Percentiles rank a stretch among this genome's conserved stretches.
phyloP scores from a whole-genome alignment of 2,113 vertebrate genomes.

The Ranitomeya imitator region DNA sequence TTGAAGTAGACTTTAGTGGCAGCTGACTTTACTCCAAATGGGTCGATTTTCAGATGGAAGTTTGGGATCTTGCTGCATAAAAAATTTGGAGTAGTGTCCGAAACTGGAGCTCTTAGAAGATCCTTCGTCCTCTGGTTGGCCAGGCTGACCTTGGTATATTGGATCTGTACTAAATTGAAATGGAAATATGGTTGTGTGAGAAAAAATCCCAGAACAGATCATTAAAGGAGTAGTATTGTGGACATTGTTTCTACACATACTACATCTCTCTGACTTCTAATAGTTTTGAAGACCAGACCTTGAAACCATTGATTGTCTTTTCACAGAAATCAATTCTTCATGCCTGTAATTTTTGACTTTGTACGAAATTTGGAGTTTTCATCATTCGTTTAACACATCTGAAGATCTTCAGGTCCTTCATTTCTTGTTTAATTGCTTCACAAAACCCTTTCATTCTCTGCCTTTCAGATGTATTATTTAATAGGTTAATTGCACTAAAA shows the following conservation, averaged over 20 bases:
- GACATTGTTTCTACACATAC: background rate
- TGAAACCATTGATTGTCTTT: background rate
- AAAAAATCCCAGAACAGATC: background rate
- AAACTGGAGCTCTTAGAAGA: background rate
- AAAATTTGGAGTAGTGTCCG: background rate
- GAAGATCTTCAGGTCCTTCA: background rate
- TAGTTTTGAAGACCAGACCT: background rate
- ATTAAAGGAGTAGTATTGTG: background rate
- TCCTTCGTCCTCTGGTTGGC: background rate
- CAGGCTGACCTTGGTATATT: background rate
- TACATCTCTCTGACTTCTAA: background rate
- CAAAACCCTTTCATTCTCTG: background rate
- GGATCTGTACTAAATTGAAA: background rate
- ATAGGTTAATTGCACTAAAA: conserved; percentile 34
- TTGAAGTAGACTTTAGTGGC: too few relatives aligned
- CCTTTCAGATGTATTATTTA: conserved; percentile 20
- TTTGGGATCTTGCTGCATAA: too few relatives aligned
- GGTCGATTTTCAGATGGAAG: too few relatives aligned
- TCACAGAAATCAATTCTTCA: background rate
- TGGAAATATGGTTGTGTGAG: background rate
- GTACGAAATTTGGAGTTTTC: conserved; percentile 10
- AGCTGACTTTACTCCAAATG: too few relatives aligned
- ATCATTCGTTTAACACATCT: background rate
- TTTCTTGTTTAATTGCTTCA: conserved; percentile 33
- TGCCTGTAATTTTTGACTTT: background rate